A percentile compares a stretch with the other conserved stretches of the same genome.
Evolutionary conservation across 2,888 invertebrate species (phyloP).

Genomic region (Hyposoter didymator): DNA sequence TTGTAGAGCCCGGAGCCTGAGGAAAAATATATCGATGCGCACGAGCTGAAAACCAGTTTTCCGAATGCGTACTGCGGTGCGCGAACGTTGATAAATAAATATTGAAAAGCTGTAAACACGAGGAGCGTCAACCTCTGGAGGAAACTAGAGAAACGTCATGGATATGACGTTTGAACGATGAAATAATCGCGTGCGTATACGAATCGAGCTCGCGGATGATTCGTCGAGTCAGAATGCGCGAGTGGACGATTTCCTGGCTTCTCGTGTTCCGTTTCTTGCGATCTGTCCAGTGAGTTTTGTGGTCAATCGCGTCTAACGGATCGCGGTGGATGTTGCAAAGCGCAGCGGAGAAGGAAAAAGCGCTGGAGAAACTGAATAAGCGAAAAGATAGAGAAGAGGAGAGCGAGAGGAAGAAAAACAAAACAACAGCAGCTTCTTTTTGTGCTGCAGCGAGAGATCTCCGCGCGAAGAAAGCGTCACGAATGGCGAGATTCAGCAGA

Average conservation of each 20-base stretch:
- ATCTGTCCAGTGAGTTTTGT: conserved; percentile 45
- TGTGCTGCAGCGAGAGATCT: conserved; percentile 28
- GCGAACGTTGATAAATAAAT: conserved; percentile 21
- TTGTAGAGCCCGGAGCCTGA: background rate
- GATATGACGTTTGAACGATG: conserved; percentile 4
- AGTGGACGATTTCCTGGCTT: conserved; percentile 36
- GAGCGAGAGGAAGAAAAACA: background rate
- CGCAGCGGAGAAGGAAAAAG: conserved; percentile 2
- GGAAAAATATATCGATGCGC: background rate
- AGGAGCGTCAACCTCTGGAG: background rate
- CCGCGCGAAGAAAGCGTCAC: conserved; percentile 55
- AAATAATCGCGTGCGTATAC: conserved; percentile 23
- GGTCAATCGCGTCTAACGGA: conserved; percentile 63
- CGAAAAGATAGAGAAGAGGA: background rate
- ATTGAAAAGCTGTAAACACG: background rate
- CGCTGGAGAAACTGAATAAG: background rate
- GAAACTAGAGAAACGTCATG: conserved; percentile 7
- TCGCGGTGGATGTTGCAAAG: conserved; percentile 62
- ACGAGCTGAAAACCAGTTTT: conserved; percentile 5
- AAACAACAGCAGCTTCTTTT: background rate
- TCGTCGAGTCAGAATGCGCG: conserved; percentile 9
- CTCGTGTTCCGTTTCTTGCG: conserved; percentile 16
- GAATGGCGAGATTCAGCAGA: conserved; percentile 29
- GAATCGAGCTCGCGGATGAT: conserved; percentile 11
- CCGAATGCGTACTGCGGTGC: background rate